Evolutionary conservation across 2,797 vertebrate genomes (phyloP).

Genomic region (Vultur gryphus): DNA sequence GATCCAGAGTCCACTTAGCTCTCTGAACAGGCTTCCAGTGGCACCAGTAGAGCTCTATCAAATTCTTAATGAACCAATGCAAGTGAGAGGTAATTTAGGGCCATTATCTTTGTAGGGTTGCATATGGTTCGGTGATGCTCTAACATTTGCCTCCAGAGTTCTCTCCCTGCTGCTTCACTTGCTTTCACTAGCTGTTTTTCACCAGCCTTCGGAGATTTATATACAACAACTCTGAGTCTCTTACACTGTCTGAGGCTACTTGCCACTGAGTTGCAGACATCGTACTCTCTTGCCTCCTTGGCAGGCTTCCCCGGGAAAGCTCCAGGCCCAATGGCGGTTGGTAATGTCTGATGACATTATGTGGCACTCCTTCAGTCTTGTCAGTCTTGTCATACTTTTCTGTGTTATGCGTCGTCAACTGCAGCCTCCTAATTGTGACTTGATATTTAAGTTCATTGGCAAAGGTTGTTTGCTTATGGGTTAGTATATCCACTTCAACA

Average conservation of each 20-base stretch:
- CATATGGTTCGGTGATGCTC: background rate
- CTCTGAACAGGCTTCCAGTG: background rate
- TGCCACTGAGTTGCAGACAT: background rate
- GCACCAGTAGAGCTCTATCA: background rate
- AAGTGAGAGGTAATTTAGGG: conserved; percentile 42
- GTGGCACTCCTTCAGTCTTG: background rate
- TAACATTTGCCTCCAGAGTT: background rate
- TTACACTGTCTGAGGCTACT: background rate
- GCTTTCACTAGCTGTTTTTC: background rate
- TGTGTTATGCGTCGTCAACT: background rate
- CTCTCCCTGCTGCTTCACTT: background rate
- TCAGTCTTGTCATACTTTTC: background rate
- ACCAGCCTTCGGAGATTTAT: background rate
- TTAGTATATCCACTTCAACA: background rate
- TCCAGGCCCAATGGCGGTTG: background rate
- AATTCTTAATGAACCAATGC: conserved; percentile 10
- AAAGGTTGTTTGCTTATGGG: background rate
- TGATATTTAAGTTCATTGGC: background rate
- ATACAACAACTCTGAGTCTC: background rate
- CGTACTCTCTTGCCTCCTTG: background rate
- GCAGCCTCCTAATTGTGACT: background rate
- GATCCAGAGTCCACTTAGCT: background rate
- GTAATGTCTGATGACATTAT: conserved; percentile 18
- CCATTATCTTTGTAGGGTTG: conserved; percentile 40
- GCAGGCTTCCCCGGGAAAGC: background rate